Evolutionary conservation across 2,888 invertebrate genomes (phyloP).

Genomic region (Glomeris marginata): DNA sequence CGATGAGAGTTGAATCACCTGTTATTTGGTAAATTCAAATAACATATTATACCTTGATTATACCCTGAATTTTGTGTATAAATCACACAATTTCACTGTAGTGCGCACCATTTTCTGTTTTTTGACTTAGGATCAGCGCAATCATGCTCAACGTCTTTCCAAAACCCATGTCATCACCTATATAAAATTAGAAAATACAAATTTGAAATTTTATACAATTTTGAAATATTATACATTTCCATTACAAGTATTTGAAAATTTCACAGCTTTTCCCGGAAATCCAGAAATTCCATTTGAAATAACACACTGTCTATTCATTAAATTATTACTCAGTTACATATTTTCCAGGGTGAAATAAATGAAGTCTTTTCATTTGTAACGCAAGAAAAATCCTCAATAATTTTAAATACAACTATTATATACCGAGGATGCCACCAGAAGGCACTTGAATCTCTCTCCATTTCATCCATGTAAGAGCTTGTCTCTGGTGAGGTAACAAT

Average conservation of each 20-base stretch:
- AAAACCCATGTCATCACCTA: slow-evolving; percentile 64
- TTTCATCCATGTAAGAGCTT: slow-evolving; percentile 70
- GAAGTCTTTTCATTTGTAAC: neutral
- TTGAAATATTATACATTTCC: neutral
- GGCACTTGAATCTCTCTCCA: slow-evolving; percentile 74
- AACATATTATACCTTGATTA: too few species aligned
- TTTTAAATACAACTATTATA: slow-evolving; percentile 17
- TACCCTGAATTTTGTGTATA: neutral
- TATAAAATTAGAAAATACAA: slow-evolving; percentile 12
- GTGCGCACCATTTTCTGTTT: neutral
- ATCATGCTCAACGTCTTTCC: slow-evolving; percentile 76
- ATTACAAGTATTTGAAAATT: too few species aligned
- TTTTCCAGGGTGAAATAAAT: neutral
- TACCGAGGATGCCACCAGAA: slow-evolving; percentile 76
- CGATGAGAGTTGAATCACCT: slow-evolving; percentile 57
- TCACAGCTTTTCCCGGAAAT: too few species aligned
- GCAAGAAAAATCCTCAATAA: too few species aligned
- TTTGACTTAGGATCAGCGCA: slow-evolving; percentile 44
- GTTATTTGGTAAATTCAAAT: neutral
- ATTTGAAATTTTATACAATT: neutral
- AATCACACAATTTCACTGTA: neutral
- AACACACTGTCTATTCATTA: slow-evolving; percentile 1
- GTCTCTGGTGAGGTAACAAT: slow-evolving; percentile 69
- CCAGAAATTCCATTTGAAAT: neutral
- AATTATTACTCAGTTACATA: neutral